Evolutionary conservation across 2,113 vertebrate genomes (phyloP).

Genomic region (Tupaia chinensis): DNA sequence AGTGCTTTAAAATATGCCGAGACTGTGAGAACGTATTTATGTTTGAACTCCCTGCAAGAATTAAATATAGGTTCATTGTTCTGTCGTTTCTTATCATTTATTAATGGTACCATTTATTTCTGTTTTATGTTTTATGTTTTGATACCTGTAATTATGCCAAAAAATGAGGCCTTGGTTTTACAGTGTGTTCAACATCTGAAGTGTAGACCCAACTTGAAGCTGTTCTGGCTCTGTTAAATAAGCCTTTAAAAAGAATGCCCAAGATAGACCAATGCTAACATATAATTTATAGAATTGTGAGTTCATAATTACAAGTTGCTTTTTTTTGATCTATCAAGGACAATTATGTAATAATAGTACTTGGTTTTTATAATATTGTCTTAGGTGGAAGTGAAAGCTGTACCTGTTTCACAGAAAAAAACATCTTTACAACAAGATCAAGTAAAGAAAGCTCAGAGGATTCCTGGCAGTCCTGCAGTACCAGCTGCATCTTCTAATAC

Average conservation of each 20-base stretch:
- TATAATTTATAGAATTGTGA: not conserved
- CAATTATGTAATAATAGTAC: not conserved
- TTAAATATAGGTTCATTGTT: not conserved
- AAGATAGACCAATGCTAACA: not conserved
- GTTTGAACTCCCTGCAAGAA: not conserved
- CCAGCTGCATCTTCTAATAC: constrained; percentile 86
- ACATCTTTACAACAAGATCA: constrained; percentile 95
- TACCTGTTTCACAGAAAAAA: constrained; percentile 99
- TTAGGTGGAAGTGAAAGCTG: constrained; percentile 99
- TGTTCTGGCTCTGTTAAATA: not conserved
- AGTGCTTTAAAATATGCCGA: not conserved
- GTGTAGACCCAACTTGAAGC: not conserved
- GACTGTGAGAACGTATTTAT: constrained; percentile 1
- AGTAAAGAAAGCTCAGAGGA: constrained; percentile 92
- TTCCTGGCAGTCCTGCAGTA: constrained; percentile 91
- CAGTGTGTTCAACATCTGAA: not conserved
- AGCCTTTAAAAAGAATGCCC: not conserved
- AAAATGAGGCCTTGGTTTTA: not conserved
- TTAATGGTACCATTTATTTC: not conserved
- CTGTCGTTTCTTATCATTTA: not conserved
- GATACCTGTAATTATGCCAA: not conserved
- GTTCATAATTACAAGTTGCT: not conserved
- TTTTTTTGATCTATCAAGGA: not conserved
- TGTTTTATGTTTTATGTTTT: constrained; percentile 21
- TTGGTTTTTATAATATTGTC: constrained; percentile 43